Evolutionary conservation across 64 coral and sea anemone genomes (phyloP).

Genomic region (Trachythela sp.): DNA sequence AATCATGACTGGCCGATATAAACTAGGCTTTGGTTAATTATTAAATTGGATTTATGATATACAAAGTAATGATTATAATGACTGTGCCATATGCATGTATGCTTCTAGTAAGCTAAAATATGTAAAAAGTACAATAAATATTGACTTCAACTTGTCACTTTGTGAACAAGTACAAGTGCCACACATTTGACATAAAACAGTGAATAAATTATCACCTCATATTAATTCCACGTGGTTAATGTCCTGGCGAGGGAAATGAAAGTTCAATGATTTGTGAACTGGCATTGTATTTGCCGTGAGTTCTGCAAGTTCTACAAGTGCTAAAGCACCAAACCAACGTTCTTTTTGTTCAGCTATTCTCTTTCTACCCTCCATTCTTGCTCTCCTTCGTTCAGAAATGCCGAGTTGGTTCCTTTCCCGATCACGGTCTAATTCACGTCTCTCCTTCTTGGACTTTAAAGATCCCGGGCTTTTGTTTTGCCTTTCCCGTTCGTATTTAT

Average conservation of each 20-base stretch:
- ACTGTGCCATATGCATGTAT: too few species aligned
- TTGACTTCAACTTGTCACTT: neutral
- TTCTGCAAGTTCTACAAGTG: constrained; percentile 90
- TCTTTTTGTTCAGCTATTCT: constrained; percentile 82
- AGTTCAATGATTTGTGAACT: constrained; percentile 19
- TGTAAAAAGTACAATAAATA: too few species aligned
- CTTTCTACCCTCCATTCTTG: constrained; percentile 65
- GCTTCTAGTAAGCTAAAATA: too few species aligned
- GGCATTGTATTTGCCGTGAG: constrained; percentile 12
- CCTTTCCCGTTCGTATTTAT: constrained; percentile 82
- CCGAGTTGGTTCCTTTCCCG: constrained; percentile 59
- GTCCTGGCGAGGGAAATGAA: neutral
- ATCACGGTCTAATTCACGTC: constrained; percentile 54
- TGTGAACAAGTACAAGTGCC: neutral
- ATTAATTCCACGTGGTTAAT: constrained; percentile 18
- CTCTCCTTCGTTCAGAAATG: constrained; percentile 72
- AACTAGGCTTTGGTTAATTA: too few species aligned
- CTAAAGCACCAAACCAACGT: constrained; percentile 97
- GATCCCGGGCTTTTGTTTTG: constrained; percentile 63
- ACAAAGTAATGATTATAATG: too few species aligned
- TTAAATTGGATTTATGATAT: too few species aligned
- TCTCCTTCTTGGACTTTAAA: constrained; percentile 66
- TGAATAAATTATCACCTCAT: neutral
- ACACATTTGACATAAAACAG: neutral
- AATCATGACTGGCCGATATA: too few species aligned